Percentiles rank a stretch among this genome's conserved stretches.
Conservation (phyloP, 2,888 invertebrate species). For the Elegia similella region DNA sequence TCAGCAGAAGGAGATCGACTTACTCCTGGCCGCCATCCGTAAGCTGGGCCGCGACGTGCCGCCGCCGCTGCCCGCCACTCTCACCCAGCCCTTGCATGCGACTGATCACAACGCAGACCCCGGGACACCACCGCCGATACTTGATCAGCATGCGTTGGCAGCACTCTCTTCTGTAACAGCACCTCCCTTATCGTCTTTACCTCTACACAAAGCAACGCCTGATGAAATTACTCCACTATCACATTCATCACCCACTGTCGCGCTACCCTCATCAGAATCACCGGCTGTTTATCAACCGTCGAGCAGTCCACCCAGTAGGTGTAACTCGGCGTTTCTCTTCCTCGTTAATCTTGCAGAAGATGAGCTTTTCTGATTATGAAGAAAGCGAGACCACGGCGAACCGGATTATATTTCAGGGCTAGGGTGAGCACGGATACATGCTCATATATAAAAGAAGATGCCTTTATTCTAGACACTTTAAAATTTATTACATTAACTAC, state of each 20-base stretch:
- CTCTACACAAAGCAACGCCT: neutral
- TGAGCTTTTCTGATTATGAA: too few relatives aligned
- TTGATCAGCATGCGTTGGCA: too few relatives aligned
- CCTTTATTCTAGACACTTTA: too few relatives aligned
- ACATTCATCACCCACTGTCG: neutral
- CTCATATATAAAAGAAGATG: too few relatives aligned
- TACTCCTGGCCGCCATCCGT: conserved; percentile 24
- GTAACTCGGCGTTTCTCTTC: neutral
- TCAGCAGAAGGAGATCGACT: conserved; percentile 37
- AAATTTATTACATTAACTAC: too few relatives aligned
- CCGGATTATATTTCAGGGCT: too few relatives aligned
- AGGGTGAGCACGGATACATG: too few relatives aligned
- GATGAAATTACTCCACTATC: neutral
- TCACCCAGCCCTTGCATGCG: neutral
- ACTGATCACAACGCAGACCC: neutral
- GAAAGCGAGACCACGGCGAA: too few relatives aligned
- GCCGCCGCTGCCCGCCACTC: conserved; percentile 7
- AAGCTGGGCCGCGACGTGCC: conserved; percentile 5
- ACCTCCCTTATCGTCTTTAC: neutral
- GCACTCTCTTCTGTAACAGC: neutral
- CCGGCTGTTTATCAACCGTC: neutral
- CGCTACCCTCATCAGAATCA: neutral
- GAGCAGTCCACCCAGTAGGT: neutral
- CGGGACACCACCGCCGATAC: neutral
- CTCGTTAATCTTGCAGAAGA: too few relatives aligned